A percentile compares a stretch with the other conserved stretches of the same genome.
phyloP scores from a whole-genome alignment of 2,888 invertebrate genomes.

The Kryphioiulus occultus region DNA sequence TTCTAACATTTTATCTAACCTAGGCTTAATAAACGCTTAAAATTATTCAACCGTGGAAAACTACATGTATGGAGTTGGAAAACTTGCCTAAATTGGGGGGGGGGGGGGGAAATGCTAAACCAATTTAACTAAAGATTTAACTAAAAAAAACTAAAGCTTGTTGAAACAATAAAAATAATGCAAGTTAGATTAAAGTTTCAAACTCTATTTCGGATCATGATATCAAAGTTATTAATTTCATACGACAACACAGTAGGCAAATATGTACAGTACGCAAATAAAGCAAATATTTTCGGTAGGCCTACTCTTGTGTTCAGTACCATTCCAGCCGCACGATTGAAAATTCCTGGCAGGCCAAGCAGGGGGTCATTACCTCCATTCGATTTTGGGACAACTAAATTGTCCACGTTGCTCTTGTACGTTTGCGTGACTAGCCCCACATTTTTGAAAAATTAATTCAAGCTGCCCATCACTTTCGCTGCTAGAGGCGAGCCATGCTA shows the following conservation, averaged over 20 bases:
- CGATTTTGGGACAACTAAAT: not conserved
- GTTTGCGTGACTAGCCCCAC: not conserved
- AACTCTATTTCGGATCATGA: not conserved
- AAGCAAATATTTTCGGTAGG: not conserved
- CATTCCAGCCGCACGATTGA: not conserved
- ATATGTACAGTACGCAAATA: not conserved
- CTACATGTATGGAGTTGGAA: too few species aligned
- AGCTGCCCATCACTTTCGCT: not conserved
- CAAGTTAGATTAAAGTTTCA: not conserved
- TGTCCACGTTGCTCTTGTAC: constrained; percentile 1
- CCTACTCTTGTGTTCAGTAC: not conserved
- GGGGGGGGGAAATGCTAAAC: not conserved
- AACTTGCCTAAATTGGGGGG: not conserved
- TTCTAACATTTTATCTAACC: not conserved
- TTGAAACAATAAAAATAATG: not conserved
- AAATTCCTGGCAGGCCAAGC: not conserved
- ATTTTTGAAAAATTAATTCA: not conserved
- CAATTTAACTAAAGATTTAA: too few species aligned
- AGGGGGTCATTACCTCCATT: not conserved
- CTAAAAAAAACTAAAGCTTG: not conserved
- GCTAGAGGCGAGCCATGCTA: not conserved
- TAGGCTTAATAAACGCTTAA: not conserved
- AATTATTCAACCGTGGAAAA: not conserved
- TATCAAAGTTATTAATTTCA: not conserved
- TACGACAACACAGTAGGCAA: too few species aligned